A percentile compares a stretch with the other conserved stretches of the same genome.
Conservation (phyloP, 2,888 invertebrate genomes). For the Scelioninae gen. 1 region DNA sequence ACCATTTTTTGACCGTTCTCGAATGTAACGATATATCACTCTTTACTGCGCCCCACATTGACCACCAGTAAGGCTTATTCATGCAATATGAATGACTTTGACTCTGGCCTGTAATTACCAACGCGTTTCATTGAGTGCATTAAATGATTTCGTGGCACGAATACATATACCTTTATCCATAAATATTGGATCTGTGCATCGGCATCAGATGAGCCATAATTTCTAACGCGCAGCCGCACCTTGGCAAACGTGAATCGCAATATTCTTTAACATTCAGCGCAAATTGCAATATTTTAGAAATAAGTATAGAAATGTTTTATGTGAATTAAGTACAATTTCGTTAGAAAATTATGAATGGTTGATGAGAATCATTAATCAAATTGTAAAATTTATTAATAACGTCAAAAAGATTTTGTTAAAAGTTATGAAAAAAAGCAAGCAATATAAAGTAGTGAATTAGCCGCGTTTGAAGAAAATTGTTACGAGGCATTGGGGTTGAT, state of each 20-base stretch:
- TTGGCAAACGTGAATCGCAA: background rate
- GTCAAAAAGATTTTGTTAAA: too few relatives aligned
- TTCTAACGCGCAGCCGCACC: constrained; percentile 45
- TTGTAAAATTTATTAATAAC: too few relatives aligned
- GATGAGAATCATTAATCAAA: too few relatives aligned
- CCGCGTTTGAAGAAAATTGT: background rate
- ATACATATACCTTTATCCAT: constrained; percentile 62
- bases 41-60: constrained; percentile 56
- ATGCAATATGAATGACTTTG: constrained; percentile 78
- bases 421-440: too few relatives aligned
- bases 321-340: too few relatives aligned
- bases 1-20: constrained; percentile 36
- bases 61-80: constrained; percentile 73
- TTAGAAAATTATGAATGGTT: too few relatives aligned
- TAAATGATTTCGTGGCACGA: constrained; percentile 80
- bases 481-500: too few relatives aligned
- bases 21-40: constrained; percentile 32
- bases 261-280: background rate
- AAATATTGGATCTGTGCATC: constrained; percentile 60
- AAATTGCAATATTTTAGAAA: constrained; percentile 6
- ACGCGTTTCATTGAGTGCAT: constrained; percentile 79
- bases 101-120: constrained; percentile 74
- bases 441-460: constrained; percentile 4
- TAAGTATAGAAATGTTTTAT: too few relatives aligned
- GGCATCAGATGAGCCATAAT: constrained; percentile 51